Percentiles rank a stretch among this genome's conserved stretches.
Conservation (phyloP, 2,797 vertebrate genomes). For the Jordanella pulchra region DNA sequence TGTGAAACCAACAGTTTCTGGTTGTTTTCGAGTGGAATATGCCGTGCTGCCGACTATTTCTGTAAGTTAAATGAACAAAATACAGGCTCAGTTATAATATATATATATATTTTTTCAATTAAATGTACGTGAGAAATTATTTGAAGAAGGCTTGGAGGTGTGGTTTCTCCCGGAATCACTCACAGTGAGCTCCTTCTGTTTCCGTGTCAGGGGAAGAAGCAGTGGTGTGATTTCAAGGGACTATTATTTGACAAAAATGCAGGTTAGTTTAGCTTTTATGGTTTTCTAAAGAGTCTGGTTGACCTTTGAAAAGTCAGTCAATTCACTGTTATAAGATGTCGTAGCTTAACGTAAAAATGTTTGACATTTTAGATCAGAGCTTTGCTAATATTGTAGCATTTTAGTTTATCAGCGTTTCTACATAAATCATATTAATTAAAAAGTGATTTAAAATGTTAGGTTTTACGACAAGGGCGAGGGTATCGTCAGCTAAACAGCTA, state of each 20-base stretch:
- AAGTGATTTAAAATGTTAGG: not conserved
- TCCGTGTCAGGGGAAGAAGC: slow-evolving; percentile 53
- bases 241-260: slow-evolving; percentile 57
- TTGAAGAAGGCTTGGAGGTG: rapidly evolving
- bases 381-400: not conserved
- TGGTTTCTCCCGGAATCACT: slow-evolving; percentile 58
- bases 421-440: no score
- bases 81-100: rapidly evolving
- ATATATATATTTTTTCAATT: rapidly evolving
- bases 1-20: not conserved
- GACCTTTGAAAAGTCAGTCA: rapidly evolving
- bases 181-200: slow-evolving; percentile 56
- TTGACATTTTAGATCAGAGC: not conserved
- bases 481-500: not conserved
- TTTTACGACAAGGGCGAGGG: not conserved
- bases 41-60: rapidly evolving
- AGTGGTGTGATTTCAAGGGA: slow-evolving; percentile 60
- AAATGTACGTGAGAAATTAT: rapidly evolving
- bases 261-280: slow-evolving; percentile 58
- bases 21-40: not conserved
- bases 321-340: no score
- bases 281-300: rapidly evolving
- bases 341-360: not conserved
- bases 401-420: not conserved
- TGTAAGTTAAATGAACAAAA: rapidly evolving